A percentile compares a stretch with the other conserved stretches of the same genome.
phyloP scores from a whole-genome alignment of 2,888 invertebrate species.

The Bruchidius siliquastri region DNA sequence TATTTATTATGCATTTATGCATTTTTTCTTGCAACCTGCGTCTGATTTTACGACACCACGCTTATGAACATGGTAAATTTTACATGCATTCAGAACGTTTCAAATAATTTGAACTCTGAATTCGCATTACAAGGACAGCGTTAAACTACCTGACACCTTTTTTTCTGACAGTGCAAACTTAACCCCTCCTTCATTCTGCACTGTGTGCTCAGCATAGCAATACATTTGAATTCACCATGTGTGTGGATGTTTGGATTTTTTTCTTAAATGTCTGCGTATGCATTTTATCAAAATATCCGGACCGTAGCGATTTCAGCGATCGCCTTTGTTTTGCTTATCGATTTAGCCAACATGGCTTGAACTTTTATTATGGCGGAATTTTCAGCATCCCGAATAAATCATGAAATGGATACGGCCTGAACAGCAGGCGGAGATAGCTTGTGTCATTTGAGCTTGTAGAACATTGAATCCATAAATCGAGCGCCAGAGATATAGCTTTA shows the following conservation, averaged over 20 bases:
- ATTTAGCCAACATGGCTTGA: not conserved
- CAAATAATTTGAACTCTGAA: too few species aligned
- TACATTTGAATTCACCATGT: not conserved
- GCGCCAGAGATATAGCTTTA: too few species aligned
- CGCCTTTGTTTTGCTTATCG: not conserved
- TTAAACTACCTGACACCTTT: too few species aligned
- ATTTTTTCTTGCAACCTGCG: too few species aligned
- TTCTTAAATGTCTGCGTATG: not conserved
- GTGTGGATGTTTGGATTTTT: not conserved
- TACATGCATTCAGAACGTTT: too few species aligned
- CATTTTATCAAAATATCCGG: not conserved
- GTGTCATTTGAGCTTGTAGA: not conserved
- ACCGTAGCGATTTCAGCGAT: not conserved
- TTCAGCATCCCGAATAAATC: not conserved
- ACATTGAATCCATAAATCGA: too few species aligned
- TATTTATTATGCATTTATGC: too few species aligned
- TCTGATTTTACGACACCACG: too few species aligned
- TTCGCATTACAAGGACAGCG: too few species aligned
- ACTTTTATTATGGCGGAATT: not conserved
- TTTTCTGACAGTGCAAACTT: too few species aligned
- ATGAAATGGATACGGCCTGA: not conserved
- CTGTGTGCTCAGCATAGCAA: not conserved
- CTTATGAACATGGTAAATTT: too few species aligned
- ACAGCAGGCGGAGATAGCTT: not conserved
- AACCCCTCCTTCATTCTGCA: too few species aligned